Conservation (phyloP, 1,140 invertebrate genomes). For the Ptiloglossa arizonensis region DNA sequence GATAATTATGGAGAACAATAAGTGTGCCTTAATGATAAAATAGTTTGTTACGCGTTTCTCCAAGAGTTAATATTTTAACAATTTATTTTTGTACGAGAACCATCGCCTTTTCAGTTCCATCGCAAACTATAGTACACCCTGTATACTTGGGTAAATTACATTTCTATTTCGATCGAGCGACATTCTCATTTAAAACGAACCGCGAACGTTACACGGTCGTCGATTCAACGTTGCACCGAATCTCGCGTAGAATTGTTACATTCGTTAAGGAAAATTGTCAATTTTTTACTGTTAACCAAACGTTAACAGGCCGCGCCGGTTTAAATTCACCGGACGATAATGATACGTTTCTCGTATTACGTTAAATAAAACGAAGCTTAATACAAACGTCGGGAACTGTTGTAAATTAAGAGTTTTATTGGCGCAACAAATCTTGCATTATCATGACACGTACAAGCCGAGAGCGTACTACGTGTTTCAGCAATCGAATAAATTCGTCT, state of each 20-base stretch:
- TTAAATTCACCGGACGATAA: slow-evolving; percentile 17
- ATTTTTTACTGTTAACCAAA: too few species aligned
- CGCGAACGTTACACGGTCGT: not conserved
- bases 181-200: too few species aligned
- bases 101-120: too few species aligned
- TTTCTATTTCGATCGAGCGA: too few species aligned
- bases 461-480: slow-evolving; percentile 54
- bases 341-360: not conserved
- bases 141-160: too few species aligned
- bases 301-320: not conserved
- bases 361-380: slow-evolving; percentile 27
- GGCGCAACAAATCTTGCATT: slow-evolving; percentile 53
- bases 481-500: slow-evolving; percentile 66
- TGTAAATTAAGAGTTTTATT: slow-evolving; percentile 42
- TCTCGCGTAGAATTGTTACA: not conserved
- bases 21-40: too few species aligned
- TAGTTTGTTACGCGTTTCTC: too few species aligned
- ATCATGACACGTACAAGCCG: slow-evolving; percentile 29
- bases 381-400: not conserved
- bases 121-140: too few species aligned
- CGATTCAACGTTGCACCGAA: not conserved
- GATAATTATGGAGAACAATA: too few species aligned
- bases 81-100: not conserved
- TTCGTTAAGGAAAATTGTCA: not conserved
- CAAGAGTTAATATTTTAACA: too few species aligned